A percentile compares a stretch with the other conserved stretches of the same genome.
Evolutionary conservation across 2,797 vertebrate genomes (phyloP).

Genomic region (Adrianichthys oophorus): DNA sequence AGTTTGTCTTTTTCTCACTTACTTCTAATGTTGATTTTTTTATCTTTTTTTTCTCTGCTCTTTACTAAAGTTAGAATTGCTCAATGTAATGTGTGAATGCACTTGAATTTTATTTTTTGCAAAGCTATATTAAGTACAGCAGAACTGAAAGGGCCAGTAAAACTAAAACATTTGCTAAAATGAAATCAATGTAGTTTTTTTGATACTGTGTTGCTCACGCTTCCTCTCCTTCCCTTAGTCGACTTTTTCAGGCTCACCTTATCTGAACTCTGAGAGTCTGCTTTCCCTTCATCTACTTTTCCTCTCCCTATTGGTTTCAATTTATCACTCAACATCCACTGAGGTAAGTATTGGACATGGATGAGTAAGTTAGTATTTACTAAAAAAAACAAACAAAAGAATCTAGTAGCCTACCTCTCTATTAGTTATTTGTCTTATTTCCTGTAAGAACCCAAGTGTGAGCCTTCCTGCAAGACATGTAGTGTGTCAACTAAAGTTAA

Average conservation of each 20-base stretch:
- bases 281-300: constrained; percentile 7
- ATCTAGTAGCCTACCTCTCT: constrained; percentile 10
- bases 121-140: too few relatives aligned
- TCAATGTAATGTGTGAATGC: too few relatives aligned
- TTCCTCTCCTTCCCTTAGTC: constrained; percentile 10
- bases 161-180: too few relatives aligned
- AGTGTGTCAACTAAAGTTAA: constrained; percentile 71
- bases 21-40: constrained; percentile 3
- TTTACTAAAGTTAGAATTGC: too few relatives aligned
- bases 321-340: constrained; percentile 9
- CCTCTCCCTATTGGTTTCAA: constrained; percentile 18
- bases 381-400: constrained; percentile 28
- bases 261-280: constrained; percentile 31
- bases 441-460: constrained; percentile 44
- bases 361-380: constrained; percentile 36
- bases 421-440: constrained; percentile 22
- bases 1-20: constrained; percentile 4
- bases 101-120: too few relatives aligned
- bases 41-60: constrained; percentile 28
- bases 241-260: constrained; percentile 24
- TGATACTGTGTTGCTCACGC: constrained; percentile 18
- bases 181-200: not conserved
- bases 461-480: constrained; percentile 58
- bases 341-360: constrained; percentile 7
- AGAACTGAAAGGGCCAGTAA: too few relatives aligned